Evolutionary conservation across 2,113 vertebrate species (phyloP), one percentile per base, ranked within the genome.

Genomic region (Triplophysa rosa): DNA sequence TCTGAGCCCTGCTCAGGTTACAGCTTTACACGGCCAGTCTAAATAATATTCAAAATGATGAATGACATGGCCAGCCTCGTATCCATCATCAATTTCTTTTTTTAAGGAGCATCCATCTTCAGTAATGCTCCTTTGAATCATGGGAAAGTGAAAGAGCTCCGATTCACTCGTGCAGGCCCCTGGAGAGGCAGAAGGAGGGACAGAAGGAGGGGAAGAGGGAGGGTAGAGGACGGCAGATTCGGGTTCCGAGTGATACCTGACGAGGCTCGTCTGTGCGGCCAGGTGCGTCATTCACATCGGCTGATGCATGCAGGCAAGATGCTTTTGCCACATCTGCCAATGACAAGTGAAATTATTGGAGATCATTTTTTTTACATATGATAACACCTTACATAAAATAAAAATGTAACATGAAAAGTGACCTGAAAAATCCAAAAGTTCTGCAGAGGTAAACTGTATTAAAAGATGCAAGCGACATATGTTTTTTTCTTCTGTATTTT

Each of bases 11-110:
- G 92, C 92, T 94, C 95, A 93, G 94, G 96, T 98, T 97, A 96
- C 97, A 96, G 96, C 95, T 98, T 94, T 97, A 95, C 95, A 94
- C 91, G 91, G 94, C 95, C 95, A 97, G 96, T 98, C 96, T 98
- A 98, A 98, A 98, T 98, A 99, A 98, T 95, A 97, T 95, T 95
- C 95, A 94, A 93, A 94, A 95, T 99, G 97, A 99, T 96, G 95
- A 96, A 99, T 95, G 95, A 95, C 91, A 92, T 92, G 93, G 94
- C 90, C 91, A 93, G 94, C 94, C 95, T 95, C 88, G 95, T 96
- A 96, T 95, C 96, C 94, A 94, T 98, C 97, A 99, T 96, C 95
- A 94, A 95, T 89, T 88, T 95, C 95, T 95, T 94, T 95, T 95
- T 94, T 96, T 95, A 95, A 96, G 94, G 92, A 94, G 95, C 95